Conservation (phyloP, 2,888 invertebrate genomes). For the Nomada fucata region DNA sequence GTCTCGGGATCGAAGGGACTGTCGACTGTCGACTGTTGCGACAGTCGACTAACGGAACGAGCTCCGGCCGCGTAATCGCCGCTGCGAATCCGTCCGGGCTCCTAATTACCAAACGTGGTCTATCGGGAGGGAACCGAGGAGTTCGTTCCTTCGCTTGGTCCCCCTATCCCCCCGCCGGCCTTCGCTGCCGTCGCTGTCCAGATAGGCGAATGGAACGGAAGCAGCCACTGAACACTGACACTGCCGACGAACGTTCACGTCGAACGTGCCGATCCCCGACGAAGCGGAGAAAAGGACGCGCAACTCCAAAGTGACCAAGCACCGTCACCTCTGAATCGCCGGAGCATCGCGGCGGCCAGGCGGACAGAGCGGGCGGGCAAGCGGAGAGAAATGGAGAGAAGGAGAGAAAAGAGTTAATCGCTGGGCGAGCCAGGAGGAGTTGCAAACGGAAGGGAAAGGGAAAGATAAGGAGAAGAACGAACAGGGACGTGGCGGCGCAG, state of each 20-base stretch:
- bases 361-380: background rate
- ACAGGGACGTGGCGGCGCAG: slow-evolving; percentile 63
- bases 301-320: background rate
- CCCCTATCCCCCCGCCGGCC: too few relatives aligned
- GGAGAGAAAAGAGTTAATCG: slow-evolving; percentile 2
- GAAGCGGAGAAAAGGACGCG: background rate
- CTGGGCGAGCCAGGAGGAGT: slow-evolving; percentile 49
- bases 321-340: slow-evolving; percentile 12
- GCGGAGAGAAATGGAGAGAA: background rate
- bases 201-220: background rate
- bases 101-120: too few relatives aligned
- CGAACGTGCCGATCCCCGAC: background rate
- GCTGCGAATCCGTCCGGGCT: too few relatives aligned
- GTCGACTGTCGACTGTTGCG: too few relatives aligned
- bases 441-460: slow-evolving; percentile 23
- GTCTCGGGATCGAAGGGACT: too few relatives aligned
- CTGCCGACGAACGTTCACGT: background rate
- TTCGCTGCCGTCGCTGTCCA: too few relatives aligned
- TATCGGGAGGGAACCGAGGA: background rate
- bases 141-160: background rate
- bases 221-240: background rate
- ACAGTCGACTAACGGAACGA: background rate
- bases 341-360: background rate
- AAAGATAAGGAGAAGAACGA: slow-evolving; percentile 28
- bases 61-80: slow-evolving; percentile 17